Base-by-base conservation (phyloP, 1,140 invertebrate genomes). In the Drosophila bifasciata region DNA sequence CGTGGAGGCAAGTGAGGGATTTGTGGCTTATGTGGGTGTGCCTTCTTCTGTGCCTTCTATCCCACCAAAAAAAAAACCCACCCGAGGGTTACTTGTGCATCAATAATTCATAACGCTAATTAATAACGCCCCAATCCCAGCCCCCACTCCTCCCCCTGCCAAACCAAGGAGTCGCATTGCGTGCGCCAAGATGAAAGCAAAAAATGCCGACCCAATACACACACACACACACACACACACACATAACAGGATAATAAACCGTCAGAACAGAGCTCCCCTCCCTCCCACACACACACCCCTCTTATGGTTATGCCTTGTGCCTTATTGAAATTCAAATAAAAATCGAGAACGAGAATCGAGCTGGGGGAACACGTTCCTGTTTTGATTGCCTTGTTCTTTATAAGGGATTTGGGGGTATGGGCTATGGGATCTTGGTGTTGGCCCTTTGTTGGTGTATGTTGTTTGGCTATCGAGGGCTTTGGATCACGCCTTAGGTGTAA, bases 71-170 rank as follows among this genome's bases (percentile, higher is more conserved):
- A n/a, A n/a, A n/a, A n/a, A n/a, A n/a, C n/a, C n/a, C n/a, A 44
- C 48, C 59, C 28, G 59, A 44, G 58, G 58, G 62, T 45, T n/a
- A n/a, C 73, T 39, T 9, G 28, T 43, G 45, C 64, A 90, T 89
- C 85, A 78, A 89, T 89, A 89, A 89, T 89, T 89, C 85, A 89
- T 89, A 90, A 90, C 60, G 76, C 76, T 89, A 89, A 89, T 89
- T 90, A 90, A 89, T 89, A 89, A 89, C 85, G 85, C 86, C 85
- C 85, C n/a, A n/a, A n/a, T n/a, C n/a, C n/a, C n/a, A n/a, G n/a
- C n/a, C n/a, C n/a, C n/a, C n/a, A n/a, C n/a, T n/a, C n/a, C n/a
- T n/a, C n/a, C n/a, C n/a, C n/a, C n/a, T n/a, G n/a, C 69, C 59
- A 60, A 78, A 85, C 67, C 11, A 11, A 13, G 32, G 76, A 86